Percentiles rank a stretch among this genome's conserved stretches.
Conservation (phyloP, 2,888 invertebrate genomes). For the Drosophila paramelanica region DNA sequence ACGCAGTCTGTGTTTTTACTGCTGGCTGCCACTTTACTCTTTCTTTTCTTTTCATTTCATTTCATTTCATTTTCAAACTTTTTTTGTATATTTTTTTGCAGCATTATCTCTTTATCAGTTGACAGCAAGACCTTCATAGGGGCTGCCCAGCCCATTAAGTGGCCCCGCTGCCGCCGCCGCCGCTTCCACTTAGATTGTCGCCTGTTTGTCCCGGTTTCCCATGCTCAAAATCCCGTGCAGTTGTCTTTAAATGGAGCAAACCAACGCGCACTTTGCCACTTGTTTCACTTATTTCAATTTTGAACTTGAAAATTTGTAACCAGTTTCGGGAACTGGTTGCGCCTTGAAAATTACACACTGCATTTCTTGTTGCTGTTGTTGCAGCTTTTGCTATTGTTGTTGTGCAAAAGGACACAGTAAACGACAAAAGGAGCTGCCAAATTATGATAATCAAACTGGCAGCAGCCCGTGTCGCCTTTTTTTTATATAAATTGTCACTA, state of each 20-base stretch:
- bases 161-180: conserved; percentile 21
- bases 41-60: conserved; percentile 21
- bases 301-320: conserved; percentile 65
- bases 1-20: conserved; percentile 39
- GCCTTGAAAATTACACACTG: conserved; percentile 21
- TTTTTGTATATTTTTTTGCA: conserved; percentile 18
- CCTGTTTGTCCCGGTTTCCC: conserved; percentile 14
- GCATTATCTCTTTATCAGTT: conserved; percentile 76
- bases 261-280: conserved; percentile 33
- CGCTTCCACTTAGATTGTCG: conserved; percentile 28
- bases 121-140: conserved; percentile 66
- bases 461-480: conserved; percentile 16
- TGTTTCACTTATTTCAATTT: conserved; percentile 55
- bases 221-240: conserved; percentile 12
- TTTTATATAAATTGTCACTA: background rate
- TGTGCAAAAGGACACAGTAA: conserved; percentile 27
- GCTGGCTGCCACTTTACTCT: conserved; percentile 24
- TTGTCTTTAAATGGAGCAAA: conserved; percentile 43
- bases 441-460: conserved; percentile 48
- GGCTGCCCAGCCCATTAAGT: conserved; percentile 49
- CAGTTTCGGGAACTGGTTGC: conserved; percentile 51
- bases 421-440: conserved; percentile 26
- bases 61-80: no score
- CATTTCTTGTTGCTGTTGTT: conserved; percentile 24
- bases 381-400: conserved; percentile 12